Percentiles rank a stretch among this genome's conserved stretches.
These are phyloP conservation scores for Hypomecis atomaria DNA, from an alignment of 2,888 invertebrate species.

Conservation along the genomic window DNA sequence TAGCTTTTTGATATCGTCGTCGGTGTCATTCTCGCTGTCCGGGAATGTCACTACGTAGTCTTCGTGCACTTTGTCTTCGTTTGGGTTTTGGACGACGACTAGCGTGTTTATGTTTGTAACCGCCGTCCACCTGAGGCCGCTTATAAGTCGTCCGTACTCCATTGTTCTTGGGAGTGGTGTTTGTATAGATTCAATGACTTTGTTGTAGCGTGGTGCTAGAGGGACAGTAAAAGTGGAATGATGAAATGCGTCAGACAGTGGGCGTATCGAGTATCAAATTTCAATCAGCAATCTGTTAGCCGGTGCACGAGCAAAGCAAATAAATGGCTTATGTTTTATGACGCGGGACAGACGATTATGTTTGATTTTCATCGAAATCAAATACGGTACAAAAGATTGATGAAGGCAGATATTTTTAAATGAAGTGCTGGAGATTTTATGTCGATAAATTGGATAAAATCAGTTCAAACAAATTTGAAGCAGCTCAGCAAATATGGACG, in stretches of 20 bases:
- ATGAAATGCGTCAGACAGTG: constrained; percentile 61
- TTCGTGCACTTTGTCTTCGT: constrained; percentile 58
- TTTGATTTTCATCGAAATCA: constrained; percentile 23
- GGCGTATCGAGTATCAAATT: constrained; percentile 71
- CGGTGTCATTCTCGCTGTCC: constrained; percentile 61
- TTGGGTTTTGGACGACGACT: constrained; percentile 56
- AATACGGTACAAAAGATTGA: constrained; percentile 13
- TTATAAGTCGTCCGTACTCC: constrained; percentile 69
- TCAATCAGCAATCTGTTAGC: constrained; percentile 62
- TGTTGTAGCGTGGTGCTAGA: constrained; percentile 50
- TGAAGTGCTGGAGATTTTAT: constrained; percentile 24
- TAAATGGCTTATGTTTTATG: constrained; percentile 37
- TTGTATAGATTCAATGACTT: constrained; percentile 50
- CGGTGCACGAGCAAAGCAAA: constrained; percentile 37
- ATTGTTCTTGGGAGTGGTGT: constrained; percentile 55
- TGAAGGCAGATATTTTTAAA: constrained; percentile 14
- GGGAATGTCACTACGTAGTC: constrained; percentile 70
- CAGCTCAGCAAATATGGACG: constrained; percentile 9
- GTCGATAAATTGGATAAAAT: constrained; percentile 3
- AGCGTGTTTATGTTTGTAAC: constrained; percentile 53
- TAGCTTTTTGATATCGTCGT: constrained; percentile 51
- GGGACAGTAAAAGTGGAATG: constrained; percentile 51
- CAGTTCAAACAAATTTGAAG: constrained; percentile 8
- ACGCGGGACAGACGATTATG: constrained; percentile 34
- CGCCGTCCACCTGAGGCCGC: constrained; percentile 67